A percentile compares a stretch with the other conserved stretches of the same genome.
Conservation (phyloP, 2,888 invertebrate genomes). For the Patella depressa region DNA sequence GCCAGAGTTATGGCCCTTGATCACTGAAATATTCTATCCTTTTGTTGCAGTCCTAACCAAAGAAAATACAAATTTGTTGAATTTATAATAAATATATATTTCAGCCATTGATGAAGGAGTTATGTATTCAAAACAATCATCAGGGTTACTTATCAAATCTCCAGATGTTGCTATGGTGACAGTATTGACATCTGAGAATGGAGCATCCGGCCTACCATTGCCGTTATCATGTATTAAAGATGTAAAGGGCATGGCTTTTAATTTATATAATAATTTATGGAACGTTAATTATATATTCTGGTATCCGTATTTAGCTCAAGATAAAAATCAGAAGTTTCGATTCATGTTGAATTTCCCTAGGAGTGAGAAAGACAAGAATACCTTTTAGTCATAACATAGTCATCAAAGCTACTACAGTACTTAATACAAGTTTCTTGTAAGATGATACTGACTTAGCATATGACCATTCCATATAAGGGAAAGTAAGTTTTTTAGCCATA, state of each 20-base stretch:
- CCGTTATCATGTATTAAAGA: constrained; percentile 47
- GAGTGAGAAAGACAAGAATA: too few relatives aligned
- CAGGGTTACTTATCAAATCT: constrained; percentile 46
- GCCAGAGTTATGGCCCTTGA: too few relatives aligned
- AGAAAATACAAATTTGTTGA: too few relatives aligned
- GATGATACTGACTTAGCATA: too few relatives aligned
- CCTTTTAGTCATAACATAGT: too few relatives aligned
- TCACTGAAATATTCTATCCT: too few relatives aligned
- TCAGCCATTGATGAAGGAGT: constrained; percentile 55
- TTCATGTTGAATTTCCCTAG: constrained; percentile 42
- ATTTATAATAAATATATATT: constrained; percentile 20
- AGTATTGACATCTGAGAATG: constrained; percentile 41
- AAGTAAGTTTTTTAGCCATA: too few relatives aligned
- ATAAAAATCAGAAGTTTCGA: constrained; percentile 45
- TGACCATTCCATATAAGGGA: too few relatives aligned
- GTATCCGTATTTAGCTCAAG: constrained; percentile 60
- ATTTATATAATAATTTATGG: constrained; percentile 66
- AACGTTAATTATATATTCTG: constrained; percentile 66
- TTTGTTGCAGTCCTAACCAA: too few relatives aligned
- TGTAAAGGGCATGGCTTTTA: constrained; percentile 60
- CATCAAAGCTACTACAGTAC: too few relatives aligned
- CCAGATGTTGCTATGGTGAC: constrained; percentile 55
- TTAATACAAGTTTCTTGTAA: too few relatives aligned
- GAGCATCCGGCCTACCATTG: constrained; percentile 49
- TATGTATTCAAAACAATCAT: constrained; percentile 44